Conservation (phyloP, 2,797 vertebrate species). For the Urosaurus nigricauda region DNA sequence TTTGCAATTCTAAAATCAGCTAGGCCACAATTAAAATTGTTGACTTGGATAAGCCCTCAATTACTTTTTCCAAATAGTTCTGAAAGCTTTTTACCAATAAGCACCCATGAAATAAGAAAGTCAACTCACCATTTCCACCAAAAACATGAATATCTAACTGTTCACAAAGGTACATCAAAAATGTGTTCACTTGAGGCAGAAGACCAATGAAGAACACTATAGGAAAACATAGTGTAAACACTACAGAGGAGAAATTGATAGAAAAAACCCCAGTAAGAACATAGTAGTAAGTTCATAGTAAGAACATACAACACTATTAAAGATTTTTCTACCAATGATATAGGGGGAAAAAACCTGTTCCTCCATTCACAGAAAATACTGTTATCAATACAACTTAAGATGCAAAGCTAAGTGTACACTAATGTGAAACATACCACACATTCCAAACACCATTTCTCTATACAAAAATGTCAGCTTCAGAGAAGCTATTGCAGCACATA, state of each 20-base stretch:
- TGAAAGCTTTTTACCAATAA: not conserved
- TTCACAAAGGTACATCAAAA: conserved; percentile 98
- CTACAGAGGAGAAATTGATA: conserved; percentile 75
- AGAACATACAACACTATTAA: not conserved
- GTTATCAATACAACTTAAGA: not conserved
- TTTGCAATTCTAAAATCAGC: not conserved
- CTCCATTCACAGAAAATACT: not conserved
- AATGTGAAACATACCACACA: not conserved
- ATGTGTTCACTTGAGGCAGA: conserved; percentile 99
- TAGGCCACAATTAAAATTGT: not conserved
- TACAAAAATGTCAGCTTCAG: not conserved
- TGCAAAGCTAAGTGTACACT: not conserved
- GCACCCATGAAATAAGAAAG: conserved; percentile 10
- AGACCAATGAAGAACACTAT: conserved; percentile 97
- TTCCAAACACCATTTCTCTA: not conserved
- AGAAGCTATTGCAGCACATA: not conserved
- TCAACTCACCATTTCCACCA: conserved; percentile 94
- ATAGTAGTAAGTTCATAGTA: too few relatives aligned
- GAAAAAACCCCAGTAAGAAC: too few relatives aligned
- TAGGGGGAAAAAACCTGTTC: not conserved
- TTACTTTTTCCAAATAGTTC: not conserved
- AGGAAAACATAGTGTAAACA: conserved; percentile 98
- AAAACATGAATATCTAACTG: conserved; percentile 99
- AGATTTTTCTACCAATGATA: not conserved
- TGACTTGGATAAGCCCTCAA: not conserved